Conservation (phyloP, 1,140 invertebrate genomes). For the Apocrypta bakeri region DNA sequence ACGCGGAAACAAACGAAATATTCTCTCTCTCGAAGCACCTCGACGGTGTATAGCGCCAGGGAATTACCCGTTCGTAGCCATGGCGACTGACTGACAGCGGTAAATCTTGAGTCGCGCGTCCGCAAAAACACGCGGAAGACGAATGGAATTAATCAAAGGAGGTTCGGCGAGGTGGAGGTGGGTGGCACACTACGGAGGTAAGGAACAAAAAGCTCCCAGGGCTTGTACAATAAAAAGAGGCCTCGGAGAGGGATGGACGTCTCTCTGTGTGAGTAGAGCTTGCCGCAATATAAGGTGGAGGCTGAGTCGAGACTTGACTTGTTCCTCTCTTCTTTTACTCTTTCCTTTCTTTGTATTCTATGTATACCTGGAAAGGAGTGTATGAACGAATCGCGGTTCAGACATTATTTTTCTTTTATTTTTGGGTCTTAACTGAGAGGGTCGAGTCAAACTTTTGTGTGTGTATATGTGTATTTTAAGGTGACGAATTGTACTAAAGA, state of each 20-base stretch:
- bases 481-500: too few relatives aligned
- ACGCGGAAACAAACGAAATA: background rate
- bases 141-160: constrained; percentile 46
- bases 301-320: background rate
- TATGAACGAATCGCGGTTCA: background rate
- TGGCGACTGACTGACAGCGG: constrained; percentile 45
- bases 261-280: background rate
- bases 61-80: constrained; percentile 35
- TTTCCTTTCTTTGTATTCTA: background rate
- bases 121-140: constrained; percentile 45
- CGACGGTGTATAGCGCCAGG: background rate
- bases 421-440: background rate
- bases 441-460: too few relatives aligned
- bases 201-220: constrained; percentile 3
- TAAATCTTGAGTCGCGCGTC: constrained; percentile 38
- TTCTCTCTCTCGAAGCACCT: background rate
- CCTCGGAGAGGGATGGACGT: background rate
- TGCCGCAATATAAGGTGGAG: background rate
- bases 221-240: background rate
- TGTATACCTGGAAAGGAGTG: background rate
- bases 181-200: background rate
- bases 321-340: background rate
- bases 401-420: background rate
- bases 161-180: background rate
- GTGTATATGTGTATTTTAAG: too few relatives aligned